Evolutionary conservation across 2,113 vertebrate species (phyloP), one percentile per base, ranked within the genome.

Genomic region (Campylorhamphus procurvoides): DNA sequence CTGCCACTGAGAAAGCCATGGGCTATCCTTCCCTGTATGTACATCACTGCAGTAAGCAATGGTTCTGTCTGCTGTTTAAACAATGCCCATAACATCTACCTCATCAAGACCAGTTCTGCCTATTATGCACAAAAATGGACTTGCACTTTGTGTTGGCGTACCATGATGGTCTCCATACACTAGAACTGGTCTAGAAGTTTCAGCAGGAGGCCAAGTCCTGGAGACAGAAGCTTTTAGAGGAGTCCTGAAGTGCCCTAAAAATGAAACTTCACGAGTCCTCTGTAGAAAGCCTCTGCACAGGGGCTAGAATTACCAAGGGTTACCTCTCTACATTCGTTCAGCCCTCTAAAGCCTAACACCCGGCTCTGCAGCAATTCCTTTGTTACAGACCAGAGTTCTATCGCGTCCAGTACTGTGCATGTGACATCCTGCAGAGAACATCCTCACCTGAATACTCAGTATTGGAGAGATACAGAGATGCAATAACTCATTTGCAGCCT

Each of bases 371-470:
- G 82, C 56, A 53, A 29, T 13, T 42, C 9, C 53, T 72, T 72
- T 23, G 12, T 68, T 33, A 35, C 76, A 74, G 73, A 66, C 12
- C 1, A 1, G 20, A 56, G n/a, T 3, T 14, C 1, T 62, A 55
- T 42, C 2, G 0, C 7, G 31, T 3, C 40, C 55, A 14, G 46
- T 37, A 12, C 37, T 3, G 5, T 25, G 16, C 20, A 29, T 3
- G 24, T 27, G 64, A 40, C 46, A 35, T 5, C 37, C 0, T n/a
- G 12, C 33, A 40, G 47, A 39, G 29, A 60, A 44, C 25, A 56
- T 3, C 40, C 59, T 37, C 53, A 18, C 27, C 2, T 52, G 16
- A 83, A 39, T 1, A 15, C 19, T 68, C 47, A 15, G 27, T 2
- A 17, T 0, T 19, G 58, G 31, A 39, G 6, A 71, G 3, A n/a